Conservation (phyloP, 2,797 vertebrate species). For the Dryobates pubescens region DNA sequence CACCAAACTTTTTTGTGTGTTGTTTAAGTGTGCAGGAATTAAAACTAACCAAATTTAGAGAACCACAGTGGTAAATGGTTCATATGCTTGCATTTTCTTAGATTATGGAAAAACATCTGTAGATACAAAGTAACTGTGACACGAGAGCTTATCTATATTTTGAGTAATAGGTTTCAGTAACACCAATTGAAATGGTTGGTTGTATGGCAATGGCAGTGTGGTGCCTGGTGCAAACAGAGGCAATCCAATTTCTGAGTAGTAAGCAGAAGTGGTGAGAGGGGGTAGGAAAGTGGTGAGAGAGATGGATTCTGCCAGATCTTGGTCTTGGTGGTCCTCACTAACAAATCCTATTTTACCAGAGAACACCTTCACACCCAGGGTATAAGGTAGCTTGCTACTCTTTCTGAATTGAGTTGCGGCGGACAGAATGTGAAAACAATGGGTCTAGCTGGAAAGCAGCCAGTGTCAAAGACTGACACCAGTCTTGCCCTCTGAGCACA, state of each 20-base stretch:
- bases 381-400: background rate
- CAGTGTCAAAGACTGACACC: accelerated
- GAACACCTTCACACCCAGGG: no score
- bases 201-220: background rate
- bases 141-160: background rate
- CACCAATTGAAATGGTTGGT: background rate
- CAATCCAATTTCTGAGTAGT: background rate
- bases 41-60: background rate
- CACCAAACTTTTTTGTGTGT: background rate
- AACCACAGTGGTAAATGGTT: background rate
- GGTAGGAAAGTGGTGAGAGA: background rate
- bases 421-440: accelerated
- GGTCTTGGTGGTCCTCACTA: background rate
- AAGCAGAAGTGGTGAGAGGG: background rate
- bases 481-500: background rate
- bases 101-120: background rate
- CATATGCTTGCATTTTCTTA: background rate
- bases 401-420: background rate
- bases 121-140: background rate
- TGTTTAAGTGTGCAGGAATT: background rate
- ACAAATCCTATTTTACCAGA: background rate
- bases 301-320: background rate
- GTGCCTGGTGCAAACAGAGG: background rate
- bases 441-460: background rate
- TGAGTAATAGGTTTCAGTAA: background rate